Conservation (phyloP, 2,113 vertebrate genomes). For the Pelobates fuscus region DNA sequence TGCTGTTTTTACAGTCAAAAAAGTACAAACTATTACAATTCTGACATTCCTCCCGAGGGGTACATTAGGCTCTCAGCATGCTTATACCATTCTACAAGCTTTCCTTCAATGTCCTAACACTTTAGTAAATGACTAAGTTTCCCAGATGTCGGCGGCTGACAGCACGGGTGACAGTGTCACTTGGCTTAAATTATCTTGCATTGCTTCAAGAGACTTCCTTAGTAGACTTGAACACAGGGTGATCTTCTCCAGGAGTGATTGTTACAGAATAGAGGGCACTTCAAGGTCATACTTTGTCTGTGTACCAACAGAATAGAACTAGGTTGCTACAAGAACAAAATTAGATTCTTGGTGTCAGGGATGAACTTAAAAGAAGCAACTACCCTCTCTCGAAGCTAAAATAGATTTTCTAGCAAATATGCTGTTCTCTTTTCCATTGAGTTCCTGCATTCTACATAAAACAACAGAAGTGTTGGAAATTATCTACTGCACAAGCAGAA, state of each 20-base stretch:
- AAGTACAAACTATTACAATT: conserved; percentile 13
- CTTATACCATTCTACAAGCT: conserved; percentile 21
- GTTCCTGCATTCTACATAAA: not conserved
- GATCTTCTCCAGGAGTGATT: conserved; percentile 25
- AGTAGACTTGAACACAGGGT: conserved; percentile 33
- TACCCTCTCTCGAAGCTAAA: not conserved
- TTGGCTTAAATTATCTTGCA: conserved; percentile 42
- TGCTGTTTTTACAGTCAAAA: conserved; percentile 10
- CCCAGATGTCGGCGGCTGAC: conserved; percentile 39
- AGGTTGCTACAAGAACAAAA: conserved; percentile 26
- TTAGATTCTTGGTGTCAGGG: conserved; percentile 23
- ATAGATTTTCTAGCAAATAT: conserved; percentile 5
- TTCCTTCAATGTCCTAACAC: conserved; percentile 39
- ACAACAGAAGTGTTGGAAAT: not conserved
- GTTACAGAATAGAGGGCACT: conserved; percentile 38
- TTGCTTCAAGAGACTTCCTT: conserved; percentile 33
- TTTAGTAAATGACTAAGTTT: conserved; percentile 46
- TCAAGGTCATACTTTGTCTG: conserved; percentile 42
- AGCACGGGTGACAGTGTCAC: conserved; percentile 43
- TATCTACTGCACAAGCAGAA: not conserved
- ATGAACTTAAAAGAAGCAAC: conserved; percentile 18
- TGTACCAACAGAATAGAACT: not conserved
- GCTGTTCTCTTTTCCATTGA: too few relatives aligned
- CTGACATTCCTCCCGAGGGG: conserved; percentile 17
- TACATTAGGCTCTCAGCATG: conserved; percentile 2